These are phyloP conservation scores for Trialeurodes vaporariorum DNA, from an alignment of 1,140 invertebrate genomes.

Conservation along the genomic window DNA sequence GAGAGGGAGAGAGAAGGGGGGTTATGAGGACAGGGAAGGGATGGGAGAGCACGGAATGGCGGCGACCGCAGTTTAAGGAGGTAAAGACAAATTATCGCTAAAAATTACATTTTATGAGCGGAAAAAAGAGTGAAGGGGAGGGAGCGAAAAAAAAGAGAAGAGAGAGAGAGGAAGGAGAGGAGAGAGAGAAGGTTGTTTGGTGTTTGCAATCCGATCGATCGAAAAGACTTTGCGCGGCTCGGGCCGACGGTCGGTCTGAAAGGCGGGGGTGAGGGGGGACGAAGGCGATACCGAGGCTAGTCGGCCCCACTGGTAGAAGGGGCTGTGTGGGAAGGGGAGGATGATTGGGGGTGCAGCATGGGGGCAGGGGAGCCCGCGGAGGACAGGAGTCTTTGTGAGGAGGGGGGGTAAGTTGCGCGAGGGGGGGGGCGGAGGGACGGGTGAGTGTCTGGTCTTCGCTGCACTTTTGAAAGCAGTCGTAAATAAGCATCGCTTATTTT, in stretches of 20 bases:
- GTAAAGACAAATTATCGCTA: not conserved
- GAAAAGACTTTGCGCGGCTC: not conserved
- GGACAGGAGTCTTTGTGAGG: no score
- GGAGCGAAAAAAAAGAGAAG: not conserved
- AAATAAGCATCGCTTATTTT: not conserved
- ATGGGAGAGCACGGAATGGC: no score
- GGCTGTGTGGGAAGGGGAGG: no score
- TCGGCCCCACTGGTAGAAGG: no score
- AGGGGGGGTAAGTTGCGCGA: not conserved
- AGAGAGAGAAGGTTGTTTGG: not conserved
- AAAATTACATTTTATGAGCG: conserved; percentile 1
- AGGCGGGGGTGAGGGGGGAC: no score
- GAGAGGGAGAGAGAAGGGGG: no score
- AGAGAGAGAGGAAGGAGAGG: not conserved
- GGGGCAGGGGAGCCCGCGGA: no score
- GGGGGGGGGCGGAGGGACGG: no score
- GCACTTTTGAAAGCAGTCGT: not conserved
- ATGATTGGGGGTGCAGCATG: no score
- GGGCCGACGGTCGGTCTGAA: no score
- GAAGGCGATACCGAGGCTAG: no score
- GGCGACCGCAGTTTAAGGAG: not conserved
- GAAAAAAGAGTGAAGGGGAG: not conserved
- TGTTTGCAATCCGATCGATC: not conserved
- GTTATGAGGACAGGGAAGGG: no score
- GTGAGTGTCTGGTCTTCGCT: not conserved